These are phyloP conservation scores for Pandemis cinnamomeana DNA, from an alignment of 2,888 invertebrate genomes.

Conservation along the genomic window DNA sequence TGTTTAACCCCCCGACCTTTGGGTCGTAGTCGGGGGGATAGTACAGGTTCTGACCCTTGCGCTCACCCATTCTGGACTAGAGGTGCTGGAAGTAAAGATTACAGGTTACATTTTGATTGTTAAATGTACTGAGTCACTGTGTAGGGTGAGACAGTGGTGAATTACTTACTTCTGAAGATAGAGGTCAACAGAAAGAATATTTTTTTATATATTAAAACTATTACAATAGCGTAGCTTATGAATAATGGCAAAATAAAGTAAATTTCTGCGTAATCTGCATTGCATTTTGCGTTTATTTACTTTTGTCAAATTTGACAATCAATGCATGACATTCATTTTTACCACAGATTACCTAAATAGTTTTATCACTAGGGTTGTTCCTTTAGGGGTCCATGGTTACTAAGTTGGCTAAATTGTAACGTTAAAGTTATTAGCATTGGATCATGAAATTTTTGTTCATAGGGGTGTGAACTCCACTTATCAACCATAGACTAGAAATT, in stretches of 20 bases:
- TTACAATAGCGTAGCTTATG: too few species aligned
- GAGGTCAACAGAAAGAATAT: background rate
- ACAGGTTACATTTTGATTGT: slow-evolving; percentile 17
- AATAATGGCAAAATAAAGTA: too few species aligned
- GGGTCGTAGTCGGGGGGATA: slow-evolving; percentile 99
- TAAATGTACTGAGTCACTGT: background rate
- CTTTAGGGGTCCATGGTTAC: background rate
- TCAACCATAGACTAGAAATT: slow-evolving; percentile 20
- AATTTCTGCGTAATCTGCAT: background rate
- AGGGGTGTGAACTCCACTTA: slow-evolving; percentile 12
- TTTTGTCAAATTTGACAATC: slow-evolving; percentile 5
- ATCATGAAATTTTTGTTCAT: background rate
- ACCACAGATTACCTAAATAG: background rate
- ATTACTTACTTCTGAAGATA: background rate
- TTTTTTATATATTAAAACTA: too few species aligned
- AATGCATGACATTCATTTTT: background rate
- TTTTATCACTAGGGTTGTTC: background rate
- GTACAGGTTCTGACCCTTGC: slow-evolving; percentile 98
- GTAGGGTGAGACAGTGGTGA: background rate
- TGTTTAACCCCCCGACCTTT: slow-evolving; percentile 96
- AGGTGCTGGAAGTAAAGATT: slow-evolving; percentile 39
- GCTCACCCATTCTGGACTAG: slow-evolving; percentile 93
- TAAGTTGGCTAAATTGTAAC: background rate
- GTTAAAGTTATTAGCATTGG: background rate
- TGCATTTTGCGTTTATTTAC: background rate